A percentile compares a stretch with the other conserved stretches of the same genome.
Evolutionary conservation across 2,888 invertebrate species (phyloP).

Genomic region (Girardia tigrina): DNA sequence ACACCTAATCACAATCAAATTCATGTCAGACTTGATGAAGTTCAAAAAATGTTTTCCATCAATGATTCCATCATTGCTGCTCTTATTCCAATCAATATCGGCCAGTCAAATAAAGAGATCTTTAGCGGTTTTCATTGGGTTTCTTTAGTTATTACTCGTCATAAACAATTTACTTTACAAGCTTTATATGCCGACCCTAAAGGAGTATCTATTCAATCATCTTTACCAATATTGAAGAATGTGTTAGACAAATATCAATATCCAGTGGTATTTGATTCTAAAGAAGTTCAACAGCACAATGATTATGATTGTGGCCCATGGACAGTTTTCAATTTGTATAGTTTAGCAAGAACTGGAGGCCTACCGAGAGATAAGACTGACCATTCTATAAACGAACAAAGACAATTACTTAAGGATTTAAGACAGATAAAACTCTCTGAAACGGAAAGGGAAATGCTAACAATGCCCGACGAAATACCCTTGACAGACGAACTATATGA

Average conservation of each 20-base stretch:
- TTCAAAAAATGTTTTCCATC: background rate
- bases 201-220: background rate
- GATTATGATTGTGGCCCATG: background rate
- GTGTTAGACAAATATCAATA: too few species aligned
- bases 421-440: too few species aligned
- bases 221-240: background rate
- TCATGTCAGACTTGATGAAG: background rate
- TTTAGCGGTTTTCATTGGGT: background rate
- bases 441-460: too few species aligned
- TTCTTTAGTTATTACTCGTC: background rate
- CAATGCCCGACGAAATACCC: too few species aligned
- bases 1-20: background rate
- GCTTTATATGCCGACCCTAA: background rate
- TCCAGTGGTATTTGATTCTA: too few species aligned
- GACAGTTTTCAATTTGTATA: background rate
- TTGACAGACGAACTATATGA: too few species aligned
- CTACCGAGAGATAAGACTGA: background rate
- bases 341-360: background rate
- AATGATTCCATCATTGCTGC: background rate
- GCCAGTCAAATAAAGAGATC: background rate
- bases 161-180: background rate
- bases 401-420: too few species aligned
- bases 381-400: too few species aligned
- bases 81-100: background rate
- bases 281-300: background rate